These are phyloP conservation scores for Hirundichthys speculiger DNA, from an alignment of 2,113 vertebrate species.

Conservation along the genomic window DNA sequence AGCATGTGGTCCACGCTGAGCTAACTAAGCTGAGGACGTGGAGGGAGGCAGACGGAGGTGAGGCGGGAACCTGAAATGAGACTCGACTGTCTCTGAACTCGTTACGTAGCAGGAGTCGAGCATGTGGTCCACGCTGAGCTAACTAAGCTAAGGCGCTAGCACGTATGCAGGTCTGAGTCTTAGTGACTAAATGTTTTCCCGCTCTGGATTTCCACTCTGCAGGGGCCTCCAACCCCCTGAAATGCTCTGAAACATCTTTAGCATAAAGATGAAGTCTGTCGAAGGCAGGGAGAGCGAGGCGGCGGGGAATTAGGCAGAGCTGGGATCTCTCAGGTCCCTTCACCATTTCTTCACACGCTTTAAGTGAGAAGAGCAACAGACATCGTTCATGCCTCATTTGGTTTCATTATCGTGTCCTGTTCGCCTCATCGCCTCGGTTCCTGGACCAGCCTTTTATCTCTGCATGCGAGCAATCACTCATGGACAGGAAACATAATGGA, in stretches of 20 bases:
- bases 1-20: background rate
- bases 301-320: conserved; percentile 30
- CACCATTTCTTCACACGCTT: conserved; percentile 67
- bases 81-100: background rate
- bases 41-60: too few relatives aligned
- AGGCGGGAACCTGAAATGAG: background rate
- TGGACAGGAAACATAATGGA: conserved; percentile 70
- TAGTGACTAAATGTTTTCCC: conserved; percentile 4
- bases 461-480: conserved; percentile 71
- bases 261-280: conserved; percentile 42
- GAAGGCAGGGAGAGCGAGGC: conserved; percentile 12
- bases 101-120: background rate
- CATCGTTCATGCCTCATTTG: conserved; percentile 77
- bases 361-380: conserved; percentile 76
- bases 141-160: conserved; percentile 19
- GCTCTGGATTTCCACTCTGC: conserved; percentile 1
- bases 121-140: background rate
- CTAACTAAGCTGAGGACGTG: background rate
- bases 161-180: conserved; percentile 1
- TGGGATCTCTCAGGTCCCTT: conserved; percentile 58
- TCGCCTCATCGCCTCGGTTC: conserved; percentile 67
- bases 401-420: conserved; percentile 75
- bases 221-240: conserved; percentile 9
- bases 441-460: conserved; percentile 72
- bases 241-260: conserved; percentile 19